These are phyloP conservation scores for Lissonota sp. DNA, from an alignment of 2,888 invertebrate genomes.

Conservation along the genomic window DNA sequence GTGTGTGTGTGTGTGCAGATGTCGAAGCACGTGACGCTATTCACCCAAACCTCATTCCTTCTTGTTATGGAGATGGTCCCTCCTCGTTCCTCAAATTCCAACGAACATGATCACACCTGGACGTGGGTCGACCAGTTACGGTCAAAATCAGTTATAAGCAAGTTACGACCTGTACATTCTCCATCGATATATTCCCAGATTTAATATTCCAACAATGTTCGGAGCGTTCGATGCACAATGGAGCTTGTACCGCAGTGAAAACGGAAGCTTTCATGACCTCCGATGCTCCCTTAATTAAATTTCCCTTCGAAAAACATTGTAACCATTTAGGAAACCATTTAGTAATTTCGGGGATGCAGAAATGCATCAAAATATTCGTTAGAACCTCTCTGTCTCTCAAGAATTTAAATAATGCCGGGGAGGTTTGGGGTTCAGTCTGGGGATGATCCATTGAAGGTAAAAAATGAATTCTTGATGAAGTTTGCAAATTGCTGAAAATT, in stretches of 20 bases:
- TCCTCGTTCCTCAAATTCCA: constrained; percentile 9
- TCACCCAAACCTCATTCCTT: neutral
- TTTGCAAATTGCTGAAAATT: too few species aligned
- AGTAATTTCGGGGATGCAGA: neutral
- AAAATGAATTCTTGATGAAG: too few species aligned
- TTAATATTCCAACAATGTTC: constrained; percentile 44
- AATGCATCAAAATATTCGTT: too few species aligned
- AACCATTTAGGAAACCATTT: neutral
- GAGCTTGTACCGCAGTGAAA: constrained; percentile 4
- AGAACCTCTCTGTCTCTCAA: too few species aligned
- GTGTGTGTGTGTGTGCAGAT: constrained; percentile 9
- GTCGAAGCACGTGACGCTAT: constrained; percentile 34
- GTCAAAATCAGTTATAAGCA: constrained; percentile 48
- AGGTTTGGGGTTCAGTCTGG: too few species aligned
- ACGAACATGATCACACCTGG: constrained; percentile 22
- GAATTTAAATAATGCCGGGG: too few species aligned
- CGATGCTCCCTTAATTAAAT: neutral
- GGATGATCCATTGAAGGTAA: too few species aligned
- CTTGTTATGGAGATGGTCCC: neutral
- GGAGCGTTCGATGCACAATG: neutral
- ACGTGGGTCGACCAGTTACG: constrained; percentile 26
- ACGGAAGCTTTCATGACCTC: neutral
- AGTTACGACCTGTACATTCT: constrained; percentile 20
- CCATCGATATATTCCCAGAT: constrained; percentile 14
- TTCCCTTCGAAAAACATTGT: neutral